Conservation (phyloP, 2,797 vertebrate species). For the Sarcophilus harrisii region DNA sequence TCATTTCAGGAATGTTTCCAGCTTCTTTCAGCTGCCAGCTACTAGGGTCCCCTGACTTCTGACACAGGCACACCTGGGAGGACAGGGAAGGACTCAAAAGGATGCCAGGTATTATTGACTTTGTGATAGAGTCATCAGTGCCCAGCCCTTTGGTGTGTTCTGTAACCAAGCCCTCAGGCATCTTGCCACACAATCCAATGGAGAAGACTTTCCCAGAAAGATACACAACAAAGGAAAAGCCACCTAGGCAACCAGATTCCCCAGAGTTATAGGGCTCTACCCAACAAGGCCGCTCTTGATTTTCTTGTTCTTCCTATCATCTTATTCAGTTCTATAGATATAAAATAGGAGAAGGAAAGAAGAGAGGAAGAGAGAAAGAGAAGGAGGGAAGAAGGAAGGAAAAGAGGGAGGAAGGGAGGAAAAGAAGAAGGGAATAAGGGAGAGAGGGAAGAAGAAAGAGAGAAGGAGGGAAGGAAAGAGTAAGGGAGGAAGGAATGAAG, state of each 20-base stretch:
- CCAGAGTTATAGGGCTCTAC: background rate
- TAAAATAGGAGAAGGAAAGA: background rate
- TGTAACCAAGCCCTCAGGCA: background rate
- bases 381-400: background rate
- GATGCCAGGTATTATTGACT: conserved; percentile 1
- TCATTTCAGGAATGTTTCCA: background rate
- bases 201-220: background rate
- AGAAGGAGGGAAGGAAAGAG: too few species aligned
- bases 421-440: background rate
- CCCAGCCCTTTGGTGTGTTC: background rate
- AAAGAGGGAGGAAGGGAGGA: background rate
- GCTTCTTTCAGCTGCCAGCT: background rate
- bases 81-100: background rate
- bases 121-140: background rate
- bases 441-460: background rate
- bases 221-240: background rate
- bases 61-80: background rate
- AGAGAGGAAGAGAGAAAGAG: background rate
- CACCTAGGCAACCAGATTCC: background rate
- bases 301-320: background rate
- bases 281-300: background rate
- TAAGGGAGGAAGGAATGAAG: too few species aligned
- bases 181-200: background rate
- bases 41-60: background rate
- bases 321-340: background rate